These are phyloP conservation scores for Brachystomella parvula DNA, from an alignment of 1,140 invertebrate genomes.

Conservation along the genomic window DNA sequence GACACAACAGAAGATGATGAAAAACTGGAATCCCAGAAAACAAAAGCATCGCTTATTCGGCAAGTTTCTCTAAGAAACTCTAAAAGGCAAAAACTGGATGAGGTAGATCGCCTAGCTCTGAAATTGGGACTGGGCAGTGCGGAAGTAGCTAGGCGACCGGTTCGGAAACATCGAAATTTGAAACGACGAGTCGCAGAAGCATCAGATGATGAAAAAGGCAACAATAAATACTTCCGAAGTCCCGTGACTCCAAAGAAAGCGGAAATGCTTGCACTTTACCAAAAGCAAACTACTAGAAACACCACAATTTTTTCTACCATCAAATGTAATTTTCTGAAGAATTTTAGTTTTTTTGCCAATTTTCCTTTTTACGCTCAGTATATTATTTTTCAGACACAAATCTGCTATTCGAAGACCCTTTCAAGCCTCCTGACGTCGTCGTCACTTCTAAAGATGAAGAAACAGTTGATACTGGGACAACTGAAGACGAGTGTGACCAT, in stretches of 20 bases:
- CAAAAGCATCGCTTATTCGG: not conserved
- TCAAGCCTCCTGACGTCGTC: conserved; percentile 27
- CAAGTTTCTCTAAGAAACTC: conserved; percentile 12
- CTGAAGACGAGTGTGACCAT: conserved; percentile 33
- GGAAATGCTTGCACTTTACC: too few relatives aligned
- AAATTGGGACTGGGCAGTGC: conserved; percentile 18
- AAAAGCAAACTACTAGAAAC: conserved; percentile 9
- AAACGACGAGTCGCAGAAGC: too few relatives aligned
- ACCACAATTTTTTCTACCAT: not conserved
- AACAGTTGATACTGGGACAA: not conserved
- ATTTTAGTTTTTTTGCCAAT: not conserved
- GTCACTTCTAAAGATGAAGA: not conserved
- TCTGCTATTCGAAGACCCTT: conserved; percentile 36
- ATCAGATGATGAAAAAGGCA: too few relatives aligned
- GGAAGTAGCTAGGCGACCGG: conserved; percentile 2
- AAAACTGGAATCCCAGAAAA: not conserved
- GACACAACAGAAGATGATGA: conserved; percentile 23
- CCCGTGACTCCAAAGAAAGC: too few relatives aligned
- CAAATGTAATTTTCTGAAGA: not conserved
- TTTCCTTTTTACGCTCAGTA: not conserved
- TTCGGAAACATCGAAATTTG: too few relatives aligned
- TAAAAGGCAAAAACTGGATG: not conserved
- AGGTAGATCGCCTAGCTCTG: conserved; percentile 12
- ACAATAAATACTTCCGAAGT: too few relatives aligned
- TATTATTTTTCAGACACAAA: conserved; percentile 24